phyloP scores from a whole-genome alignment of 1,140 invertebrate genomes.

The Papilio helenus region DNA sequence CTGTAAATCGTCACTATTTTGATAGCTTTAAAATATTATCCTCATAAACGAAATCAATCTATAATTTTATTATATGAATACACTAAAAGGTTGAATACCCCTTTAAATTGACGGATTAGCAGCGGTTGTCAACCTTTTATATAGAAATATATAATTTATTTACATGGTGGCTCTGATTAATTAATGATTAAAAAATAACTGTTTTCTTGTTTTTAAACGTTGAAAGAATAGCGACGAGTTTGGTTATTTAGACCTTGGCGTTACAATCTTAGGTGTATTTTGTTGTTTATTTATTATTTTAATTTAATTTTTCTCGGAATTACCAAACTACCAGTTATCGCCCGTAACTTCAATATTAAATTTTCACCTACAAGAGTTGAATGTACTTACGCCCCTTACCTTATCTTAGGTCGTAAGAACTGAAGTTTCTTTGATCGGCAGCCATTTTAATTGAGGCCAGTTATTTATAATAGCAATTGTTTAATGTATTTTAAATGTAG shows the following conservation, averaged over 20 bases:
- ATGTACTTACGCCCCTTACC: not conserved
- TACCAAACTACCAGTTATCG: no score
- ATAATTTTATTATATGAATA: not conserved
- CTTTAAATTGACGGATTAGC: not conserved
- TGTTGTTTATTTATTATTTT: no score
- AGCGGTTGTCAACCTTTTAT: not conserved
- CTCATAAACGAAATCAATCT: not conserved
- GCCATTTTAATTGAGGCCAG: not conserved
- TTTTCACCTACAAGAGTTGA: not conserved
- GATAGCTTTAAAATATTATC: not conserved
- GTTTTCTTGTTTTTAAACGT: not conserved
- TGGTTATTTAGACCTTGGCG: no score
- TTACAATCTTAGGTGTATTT: no score
- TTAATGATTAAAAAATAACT: not conserved
- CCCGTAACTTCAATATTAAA: not conserved
- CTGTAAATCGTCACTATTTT: not conserved
- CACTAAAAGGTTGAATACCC: not conserved
- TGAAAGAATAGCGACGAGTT: not conserved
- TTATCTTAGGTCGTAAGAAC: slow-evolving; percentile 9
- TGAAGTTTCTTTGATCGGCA: not conserved
- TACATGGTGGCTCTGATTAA: not conserved
- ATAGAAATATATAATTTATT: not conserved
- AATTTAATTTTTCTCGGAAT: no score
- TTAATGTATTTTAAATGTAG: not conserved
- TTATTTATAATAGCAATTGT: not conserved